Evolutionary conservation across 2,113 vertebrate species (phyloP).

Genomic region (Chionomys nivalis): DNA sequence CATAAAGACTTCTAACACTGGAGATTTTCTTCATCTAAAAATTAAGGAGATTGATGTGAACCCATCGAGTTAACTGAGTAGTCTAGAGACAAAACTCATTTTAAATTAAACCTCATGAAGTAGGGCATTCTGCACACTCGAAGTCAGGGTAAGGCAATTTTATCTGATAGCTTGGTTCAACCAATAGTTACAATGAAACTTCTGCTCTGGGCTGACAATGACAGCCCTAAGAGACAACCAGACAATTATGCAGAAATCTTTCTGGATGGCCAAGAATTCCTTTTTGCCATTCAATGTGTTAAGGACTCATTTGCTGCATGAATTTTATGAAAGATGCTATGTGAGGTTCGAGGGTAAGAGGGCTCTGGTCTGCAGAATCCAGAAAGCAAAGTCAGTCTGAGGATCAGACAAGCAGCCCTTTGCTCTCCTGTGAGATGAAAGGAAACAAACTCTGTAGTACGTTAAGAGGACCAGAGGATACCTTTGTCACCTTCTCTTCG

Average conservation of each 20-base stretch:
- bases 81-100: not conserved
- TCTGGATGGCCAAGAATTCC: not conserved
- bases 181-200: not conserved
- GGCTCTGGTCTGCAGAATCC: not conserved
- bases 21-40: not conserved
- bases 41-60: not conserved
- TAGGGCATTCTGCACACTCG: not conserved
- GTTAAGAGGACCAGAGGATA: not conserved
- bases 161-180: not conserved
- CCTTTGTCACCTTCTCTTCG: not conserved
- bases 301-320: not conserved
- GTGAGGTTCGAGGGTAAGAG: not conserved
- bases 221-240: not conserved
- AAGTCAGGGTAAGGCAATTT: not conserved
- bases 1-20: not conserved
- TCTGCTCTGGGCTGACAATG: not conserved
- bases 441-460: not conserved
- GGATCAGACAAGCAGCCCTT: not conserved
- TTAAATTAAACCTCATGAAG: not conserved
- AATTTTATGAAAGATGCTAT: not conserved
- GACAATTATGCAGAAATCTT: not conserved
- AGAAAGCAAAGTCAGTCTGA: not conserved
- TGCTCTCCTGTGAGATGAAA: not conserved
- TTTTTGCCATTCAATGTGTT: not conserved
- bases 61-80: not conserved